Conservation (phyloP, 2,888 invertebrate species). For the Polylopha cassiicola region DNA sequence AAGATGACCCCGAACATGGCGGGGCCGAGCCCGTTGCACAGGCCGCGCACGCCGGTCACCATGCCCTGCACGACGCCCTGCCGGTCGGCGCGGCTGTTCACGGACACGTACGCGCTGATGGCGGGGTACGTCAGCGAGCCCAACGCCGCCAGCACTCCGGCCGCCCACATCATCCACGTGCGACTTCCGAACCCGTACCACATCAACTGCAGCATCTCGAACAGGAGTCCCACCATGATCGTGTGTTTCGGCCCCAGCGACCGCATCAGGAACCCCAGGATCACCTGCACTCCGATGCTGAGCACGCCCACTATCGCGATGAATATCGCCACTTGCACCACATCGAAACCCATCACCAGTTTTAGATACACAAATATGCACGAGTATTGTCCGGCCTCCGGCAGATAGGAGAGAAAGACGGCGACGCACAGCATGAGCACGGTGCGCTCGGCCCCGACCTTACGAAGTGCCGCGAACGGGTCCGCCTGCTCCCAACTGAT, state of each 20-base stretch:
- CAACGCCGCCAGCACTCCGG: slow-evolving; percentile 96
- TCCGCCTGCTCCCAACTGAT: slow-evolving; percentile 99
- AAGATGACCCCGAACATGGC: slow-evolving; percentile 99
- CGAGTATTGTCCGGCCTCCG: slow-evolving; percentile 99
- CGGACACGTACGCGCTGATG: slow-evolving; percentile 98
- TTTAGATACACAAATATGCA: slow-evolving; percentile 99
- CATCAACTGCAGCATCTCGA: slow-evolving; percentile 97
- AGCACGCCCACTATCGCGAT: slow-evolving; percentile 98
- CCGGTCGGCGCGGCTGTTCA: slow-evolving; percentile 97
- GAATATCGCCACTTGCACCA: slow-evolving; percentile 96
- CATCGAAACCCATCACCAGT: slow-evolving; percentile 97
- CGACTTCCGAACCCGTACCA: slow-evolving; percentile 98
- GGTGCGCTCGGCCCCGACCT: slow-evolving; percentile 96
- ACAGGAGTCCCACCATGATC: slow-evolving; percentile 96
- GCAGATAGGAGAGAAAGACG: slow-evolving; percentile 97
- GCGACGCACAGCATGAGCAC: slow-evolving; percentile 98
- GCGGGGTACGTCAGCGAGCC: slow-evolving; percentile 99
- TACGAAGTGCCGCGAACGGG: slow-evolving; percentile 94
- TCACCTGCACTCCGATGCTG: slow-evolving; percentile 96
- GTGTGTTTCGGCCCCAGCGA: slow-evolving; percentile 96
- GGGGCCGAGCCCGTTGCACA: slow-evolving; percentile 98
- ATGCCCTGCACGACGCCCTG: slow-evolving; percentile 98
- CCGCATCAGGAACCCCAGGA: slow-evolving; percentile 88
- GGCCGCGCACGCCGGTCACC: slow-evolving; percentile 98
- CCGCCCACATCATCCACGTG: slow-evolving; percentile 99